Evolutionary conservation across 2,888 invertebrate genomes (phyloP), one percentile per base, ranked within the genome.

Genomic region (Eilema sororculum): DNA sequence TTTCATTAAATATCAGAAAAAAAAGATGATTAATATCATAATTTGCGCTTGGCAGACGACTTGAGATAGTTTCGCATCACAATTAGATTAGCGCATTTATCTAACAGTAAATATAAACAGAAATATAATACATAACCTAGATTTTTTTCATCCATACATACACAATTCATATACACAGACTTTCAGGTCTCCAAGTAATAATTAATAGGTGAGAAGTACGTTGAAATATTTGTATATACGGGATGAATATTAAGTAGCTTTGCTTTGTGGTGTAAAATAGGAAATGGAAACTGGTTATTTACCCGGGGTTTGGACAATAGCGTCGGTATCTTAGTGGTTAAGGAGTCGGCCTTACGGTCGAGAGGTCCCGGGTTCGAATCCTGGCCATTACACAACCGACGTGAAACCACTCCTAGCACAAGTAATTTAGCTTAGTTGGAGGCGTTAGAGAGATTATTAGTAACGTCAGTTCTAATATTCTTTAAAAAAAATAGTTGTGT

Each of bases 81-180:
- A 52, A 64, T 64, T 64, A 52, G 52, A 52, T 52, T 64, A 64
- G 52, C 28, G 46, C 52, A 52, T 64, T 64, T 64, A 64, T 37
- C 33, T 65, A 65, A 57, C 65, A 57, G 65, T 65, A 57, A 30
- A 57, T 13, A n/a, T 6, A 30, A 30, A 8, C 22, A 56, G 30
- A 67, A 41, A 61, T 41, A 67, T 37, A 30, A 60, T 22, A 63
- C 37, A 56, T 56, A 58, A 65, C 59, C 69, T n/a, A 46, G 10
- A 33, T 65, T 24, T 57, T 56, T 33, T 56, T 16, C 8, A 24
- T 30, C 25, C n/a, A 37, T 56, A 57, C 57, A 56, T 16, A 57
- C 24, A 57, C 20, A 56, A 37, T 28, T 46, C 46, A 59, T 64
- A 58, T 25, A 24, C 24, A 57, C 4, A 63, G 6, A 22, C 25